Evolutionary conservation across 2,113 vertebrate genomes (phyloP).

Genomic region (Labeo catla): DNA sequence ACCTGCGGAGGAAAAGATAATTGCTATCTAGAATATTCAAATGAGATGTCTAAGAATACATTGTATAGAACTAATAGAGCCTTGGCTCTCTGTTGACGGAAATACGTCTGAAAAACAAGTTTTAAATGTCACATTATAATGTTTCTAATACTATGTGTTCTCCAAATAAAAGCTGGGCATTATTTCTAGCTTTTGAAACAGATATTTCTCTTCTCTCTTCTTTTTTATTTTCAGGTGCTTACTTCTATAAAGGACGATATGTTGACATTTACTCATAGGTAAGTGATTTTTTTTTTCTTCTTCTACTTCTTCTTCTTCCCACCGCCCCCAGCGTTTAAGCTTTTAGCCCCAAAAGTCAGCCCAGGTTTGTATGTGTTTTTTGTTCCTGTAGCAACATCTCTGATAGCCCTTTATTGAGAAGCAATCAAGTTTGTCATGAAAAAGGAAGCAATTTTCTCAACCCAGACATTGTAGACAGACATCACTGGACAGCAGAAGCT

Average conservation of each 20-base stretch:
- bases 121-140: not conserved
- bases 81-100: not conserved
- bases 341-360: slow-evolving; percentile 27
- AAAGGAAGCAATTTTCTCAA: slow-evolving; percentile 58
- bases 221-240: not conserved
- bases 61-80: not conserved
- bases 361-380: slow-evolving; percentile 7
- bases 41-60: slow-evolving; percentile 31
- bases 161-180: not conserved
- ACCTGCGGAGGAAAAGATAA: slow-evolving; percentile 45
- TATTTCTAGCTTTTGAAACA: not conserved
- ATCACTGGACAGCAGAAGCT: slow-evolving; percentile 43
- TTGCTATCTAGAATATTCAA: slow-evolving; percentile 37
- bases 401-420: slow-evolving; percentile 49
- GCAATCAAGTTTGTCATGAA: slow-evolving; percentile 57
- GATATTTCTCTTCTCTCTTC: not conserved
- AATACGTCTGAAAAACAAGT: not conserved
- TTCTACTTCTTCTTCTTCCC: too few relatives aligned
- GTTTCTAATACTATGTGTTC: not conserved
- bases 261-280: not conserved
- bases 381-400: slow-evolving; percentile 45
- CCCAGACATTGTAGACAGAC: slow-evolving; percentile 52
- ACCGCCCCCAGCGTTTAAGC: not conserved
- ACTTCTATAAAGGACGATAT: not conserved
- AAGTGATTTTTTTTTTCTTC: not conserved